Percentiles rank a stretch among this genome's conserved stretches.
Conservation (phyloP, 2,797 vertebrate species). For the Rhynchotus rufescens region DNA sequence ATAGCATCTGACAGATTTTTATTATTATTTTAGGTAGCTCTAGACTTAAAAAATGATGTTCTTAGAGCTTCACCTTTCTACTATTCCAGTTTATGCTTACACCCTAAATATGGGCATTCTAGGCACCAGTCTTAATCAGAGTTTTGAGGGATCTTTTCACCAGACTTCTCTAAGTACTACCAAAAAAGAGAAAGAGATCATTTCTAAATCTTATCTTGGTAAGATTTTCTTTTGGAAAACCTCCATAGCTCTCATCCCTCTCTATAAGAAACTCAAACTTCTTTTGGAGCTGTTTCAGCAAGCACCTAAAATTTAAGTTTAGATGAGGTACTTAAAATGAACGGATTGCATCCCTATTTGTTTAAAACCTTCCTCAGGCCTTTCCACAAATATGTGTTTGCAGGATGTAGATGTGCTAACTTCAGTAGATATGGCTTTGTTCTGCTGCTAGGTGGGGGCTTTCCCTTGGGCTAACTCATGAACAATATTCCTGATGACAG, state of each 20-base stretch:
- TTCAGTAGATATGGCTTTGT: constrained; percentile 29
- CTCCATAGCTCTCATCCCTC: neutral
- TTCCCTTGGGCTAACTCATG: constrained; percentile 20
- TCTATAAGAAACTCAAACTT: neutral
- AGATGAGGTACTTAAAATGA: constrained; percentile 11
- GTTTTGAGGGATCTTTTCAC: neutral
- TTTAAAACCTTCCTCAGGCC: neutral
- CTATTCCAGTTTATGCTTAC: neutral
- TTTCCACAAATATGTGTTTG: constrained; percentile 41
- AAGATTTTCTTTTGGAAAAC: neutral
- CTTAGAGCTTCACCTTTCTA: neutral
- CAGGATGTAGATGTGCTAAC: constrained; percentile 37
- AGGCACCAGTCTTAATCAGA: neutral
- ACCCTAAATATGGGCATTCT: neutral
- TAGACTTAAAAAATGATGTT: neutral
- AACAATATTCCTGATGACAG: constrained; percentile 33
- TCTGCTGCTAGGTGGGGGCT: constrained; percentile 8
- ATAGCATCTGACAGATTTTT: neutral
- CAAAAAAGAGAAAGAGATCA: neutral
- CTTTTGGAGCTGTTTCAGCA: neutral
- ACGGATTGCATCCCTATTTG: constrained; percentile 7
- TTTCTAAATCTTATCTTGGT: neutral
- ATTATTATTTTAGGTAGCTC: neutral
- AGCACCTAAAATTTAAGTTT: constrained; percentile 4
- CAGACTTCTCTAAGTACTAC: neutral